Percentiles rank a stretch among this genome's conserved stretches.
Evolutionary conservation across 1,140 invertebrate genomes (phyloP).

Genomic region (Spodoptera litura): DNA sequence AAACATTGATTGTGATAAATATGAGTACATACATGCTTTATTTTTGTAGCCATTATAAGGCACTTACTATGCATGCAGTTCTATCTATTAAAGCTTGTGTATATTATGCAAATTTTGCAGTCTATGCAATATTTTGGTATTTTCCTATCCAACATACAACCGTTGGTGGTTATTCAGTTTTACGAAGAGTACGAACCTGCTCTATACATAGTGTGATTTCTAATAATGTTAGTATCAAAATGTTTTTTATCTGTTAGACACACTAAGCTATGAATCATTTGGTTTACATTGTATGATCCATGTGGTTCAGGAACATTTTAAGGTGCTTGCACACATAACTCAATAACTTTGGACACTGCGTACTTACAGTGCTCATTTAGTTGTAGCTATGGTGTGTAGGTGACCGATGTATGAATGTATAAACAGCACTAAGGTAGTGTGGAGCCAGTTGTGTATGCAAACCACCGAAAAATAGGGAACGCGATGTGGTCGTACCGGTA

Average conservation of each 20-base stretch:
- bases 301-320: not conserved
- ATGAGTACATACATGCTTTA: slow-evolving; percentile 10
- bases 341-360: not conserved
- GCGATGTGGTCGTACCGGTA: slow-evolving; percentile 85
- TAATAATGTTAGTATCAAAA: slow-evolving; percentile 19
- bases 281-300: slow-evolving; percentile 3
- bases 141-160: slow-evolving; percentile 1
- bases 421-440: not conserved
- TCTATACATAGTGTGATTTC: not conserved
- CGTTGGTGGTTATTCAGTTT: not conserved
- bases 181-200: not conserved
- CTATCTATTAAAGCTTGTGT: not conserved
- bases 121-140: not conserved
- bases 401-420: slow-evolving; percentile 1
- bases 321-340: slow-evolving; percentile 14
- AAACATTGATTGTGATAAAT: slow-evolving; percentile 3
- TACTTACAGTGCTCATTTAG: not conserved
- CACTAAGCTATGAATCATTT: slow-evolving; percentile 34
- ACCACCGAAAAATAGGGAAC: slow-evolving; percentile 14
- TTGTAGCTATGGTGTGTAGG: not conserved
- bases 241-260: slow-evolving; percentile 37
- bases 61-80: slow-evolving; percentile 14
- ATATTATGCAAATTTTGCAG: not conserved
- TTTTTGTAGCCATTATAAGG: not conserved
- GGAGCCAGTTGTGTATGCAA: slow-evolving; percentile 1